These are phyloP conservation scores for Rhaphigaster nebulosa DNA, from an alignment of 2,888 invertebrate genomes.

Conservation along the genomic window DNA sequence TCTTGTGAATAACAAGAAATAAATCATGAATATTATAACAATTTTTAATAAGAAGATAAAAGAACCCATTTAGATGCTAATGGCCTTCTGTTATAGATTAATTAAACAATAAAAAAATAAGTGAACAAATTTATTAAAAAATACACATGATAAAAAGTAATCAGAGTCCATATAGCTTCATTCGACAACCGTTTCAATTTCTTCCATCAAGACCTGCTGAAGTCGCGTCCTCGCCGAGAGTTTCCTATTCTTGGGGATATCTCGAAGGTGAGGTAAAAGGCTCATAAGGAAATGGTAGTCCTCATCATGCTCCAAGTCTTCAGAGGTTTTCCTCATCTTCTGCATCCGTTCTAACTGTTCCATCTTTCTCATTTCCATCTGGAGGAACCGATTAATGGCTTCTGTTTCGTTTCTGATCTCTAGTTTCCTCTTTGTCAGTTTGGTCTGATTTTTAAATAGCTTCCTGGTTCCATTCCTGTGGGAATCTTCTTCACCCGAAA, in stretches of 20 bases:
- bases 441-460: background rate
- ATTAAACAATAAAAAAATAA: too few relatives aligned
- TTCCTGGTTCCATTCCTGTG: background rate
- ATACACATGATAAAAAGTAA: too few relatives aligned
- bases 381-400: background rate
- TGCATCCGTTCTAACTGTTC: background rate
- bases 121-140: too few relatives aligned
- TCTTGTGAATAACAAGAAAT: too few relatives aligned
- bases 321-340: background rate
- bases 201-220: background rate
- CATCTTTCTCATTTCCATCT: conserved; percentile 14
- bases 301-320: background rate
- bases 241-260: conserved; percentile 1
- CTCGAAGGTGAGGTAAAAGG: background rate
- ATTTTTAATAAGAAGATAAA: too few relatives aligned
- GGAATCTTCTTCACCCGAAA: background rate
- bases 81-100: too few relatives aligned
- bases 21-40: too few relatives aligned
- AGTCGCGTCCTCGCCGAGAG: background rate
- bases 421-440: background rate
- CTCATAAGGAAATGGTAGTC: conserved; percentile 3
- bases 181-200: background rate
- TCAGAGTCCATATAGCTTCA: too few relatives aligned
- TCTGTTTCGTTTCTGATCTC: background rate
- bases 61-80: too few relatives aligned